Evolutionary conservation across 1,140 invertebrate genomes (phyloP).

Genomic region (Wasmannia auropunctata): DNA sequence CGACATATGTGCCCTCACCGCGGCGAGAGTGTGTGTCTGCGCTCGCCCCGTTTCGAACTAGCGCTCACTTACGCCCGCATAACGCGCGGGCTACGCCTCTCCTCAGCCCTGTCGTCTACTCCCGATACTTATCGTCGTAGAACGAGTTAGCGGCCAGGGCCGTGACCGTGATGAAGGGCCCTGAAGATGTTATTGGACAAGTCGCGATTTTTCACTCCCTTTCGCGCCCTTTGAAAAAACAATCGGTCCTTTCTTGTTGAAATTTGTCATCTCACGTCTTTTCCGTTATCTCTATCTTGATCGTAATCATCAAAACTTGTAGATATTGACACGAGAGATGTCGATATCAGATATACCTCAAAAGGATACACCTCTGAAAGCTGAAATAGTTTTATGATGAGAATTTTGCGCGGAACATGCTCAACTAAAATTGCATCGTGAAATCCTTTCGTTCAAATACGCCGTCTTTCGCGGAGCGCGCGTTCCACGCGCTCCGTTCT

Average conservation of each 20-base stretch:
- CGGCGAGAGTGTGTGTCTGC: conserved; percentile 62
- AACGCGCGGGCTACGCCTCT: conserved; percentile 72
- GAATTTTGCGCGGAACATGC: neutral
- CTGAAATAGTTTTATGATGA: neutral
- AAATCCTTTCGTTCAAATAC: neutral
- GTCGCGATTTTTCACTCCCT: neutral
- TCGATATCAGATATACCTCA: no score
- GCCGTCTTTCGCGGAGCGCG: neutral
- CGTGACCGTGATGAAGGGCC: neutral
- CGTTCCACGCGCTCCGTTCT: no score
- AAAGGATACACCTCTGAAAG: no score
- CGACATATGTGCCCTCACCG: conserved; percentile 58
- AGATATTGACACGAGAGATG: neutral
- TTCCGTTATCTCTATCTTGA: neutral
- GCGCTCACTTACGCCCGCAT: conserved; percentile 81
- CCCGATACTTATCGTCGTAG: conserved; percentile 68
- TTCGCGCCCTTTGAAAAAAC: neutral
- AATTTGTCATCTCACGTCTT: neutral
- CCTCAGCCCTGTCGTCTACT: conserved; percentile 59
- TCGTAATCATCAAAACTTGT: neutral
- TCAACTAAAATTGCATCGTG: neutral
- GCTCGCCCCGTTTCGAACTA: conserved; percentile 76
- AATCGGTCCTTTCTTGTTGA: neutral
- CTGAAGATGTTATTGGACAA: neutral
- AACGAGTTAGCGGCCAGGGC: conserved; percentile 57